Conservation (phyloP, 1,140 invertebrate genomes). For the Andrena cerasifolii region DNA sequence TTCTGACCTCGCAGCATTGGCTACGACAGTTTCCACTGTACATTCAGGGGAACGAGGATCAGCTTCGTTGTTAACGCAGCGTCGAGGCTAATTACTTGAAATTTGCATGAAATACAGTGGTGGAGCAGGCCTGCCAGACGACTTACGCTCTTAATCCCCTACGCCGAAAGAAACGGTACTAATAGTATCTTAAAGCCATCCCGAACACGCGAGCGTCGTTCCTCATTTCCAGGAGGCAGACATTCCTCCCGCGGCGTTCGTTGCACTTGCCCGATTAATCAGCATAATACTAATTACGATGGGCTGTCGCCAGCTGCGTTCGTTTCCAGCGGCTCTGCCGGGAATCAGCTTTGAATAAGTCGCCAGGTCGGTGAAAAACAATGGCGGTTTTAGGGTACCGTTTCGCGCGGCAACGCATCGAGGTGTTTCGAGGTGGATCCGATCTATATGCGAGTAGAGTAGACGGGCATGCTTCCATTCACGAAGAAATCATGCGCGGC, state of each 20-base stretch:
- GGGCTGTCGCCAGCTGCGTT: slow-evolving; percentile 34
- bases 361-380: slow-evolving; percentile 14
- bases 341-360: slow-evolving; percentile 41
- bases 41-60: neutral
- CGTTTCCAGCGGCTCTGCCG: slow-evolving; percentile 24
- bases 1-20: neutral
- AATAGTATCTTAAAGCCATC: neutral
- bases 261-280: slow-evolving; percentile 37
- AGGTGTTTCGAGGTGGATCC: neutral
- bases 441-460: slow-evolving; percentile 43
- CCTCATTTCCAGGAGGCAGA: slow-evolving; percentile 16
- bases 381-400: neutral
- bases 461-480: slow-evolving; percentile 62
- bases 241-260: slow-evolving; percentile 21
- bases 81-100: neutral
- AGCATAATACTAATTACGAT: slow-evolving; percentile 52
- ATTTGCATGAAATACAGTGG: neutral
- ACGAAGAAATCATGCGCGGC: slow-evolving; percentile 71
- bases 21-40: neutral
- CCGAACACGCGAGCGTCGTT: neutral
- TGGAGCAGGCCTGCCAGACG: neutral
- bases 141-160: slow-evolving; percentile 2
- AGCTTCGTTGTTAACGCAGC: no score
- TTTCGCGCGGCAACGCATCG: slow-evolving; percentile 1
- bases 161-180: neutral